phyloP scores from a whole-genome alignment of 2,797 vertebrate species.

The Urosaurus nigricauda region DNA sequence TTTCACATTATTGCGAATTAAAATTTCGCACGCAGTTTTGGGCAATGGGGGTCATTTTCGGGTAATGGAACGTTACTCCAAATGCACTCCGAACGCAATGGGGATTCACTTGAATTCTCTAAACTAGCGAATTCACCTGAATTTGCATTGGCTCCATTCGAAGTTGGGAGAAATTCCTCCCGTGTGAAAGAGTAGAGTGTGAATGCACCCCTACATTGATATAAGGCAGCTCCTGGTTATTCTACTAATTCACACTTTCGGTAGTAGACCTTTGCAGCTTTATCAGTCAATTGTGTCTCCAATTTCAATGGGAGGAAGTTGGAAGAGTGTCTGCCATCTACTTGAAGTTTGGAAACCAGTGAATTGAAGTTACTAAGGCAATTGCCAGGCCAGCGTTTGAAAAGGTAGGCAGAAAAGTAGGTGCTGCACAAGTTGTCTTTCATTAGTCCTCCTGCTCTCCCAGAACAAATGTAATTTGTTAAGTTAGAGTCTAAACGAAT shows the following conservation, averaged over 20 bases:
- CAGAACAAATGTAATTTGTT: constrained; percentile 41
- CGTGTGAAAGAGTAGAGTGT: too few species aligned
- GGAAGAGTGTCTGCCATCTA: not conserved
- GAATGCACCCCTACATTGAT: too few species aligned
- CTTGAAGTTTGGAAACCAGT: not conserved
- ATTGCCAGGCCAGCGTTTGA: not conserved
- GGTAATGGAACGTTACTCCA: too few species aligned
- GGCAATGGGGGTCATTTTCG: too few species aligned
- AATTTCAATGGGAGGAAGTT: not conserved
- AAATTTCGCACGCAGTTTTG: too few species aligned
- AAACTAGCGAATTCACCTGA: too few species aligned
- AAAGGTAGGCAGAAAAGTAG: not conserved
- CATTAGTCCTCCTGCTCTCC: constrained; percentile 9
- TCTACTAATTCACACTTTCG: not conserved
- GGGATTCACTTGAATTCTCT: too few species aligned
- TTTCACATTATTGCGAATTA: too few species aligned
- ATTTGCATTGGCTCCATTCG: too few species aligned
- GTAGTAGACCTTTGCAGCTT: not conserved
- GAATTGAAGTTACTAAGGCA: not conserved
- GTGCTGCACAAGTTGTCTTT: not conserved
- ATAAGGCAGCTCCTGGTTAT: too few species aligned
- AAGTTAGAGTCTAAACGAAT: constrained; percentile 39
- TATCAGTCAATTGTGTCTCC: not conserved
- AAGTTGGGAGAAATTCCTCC: too few species aligned
- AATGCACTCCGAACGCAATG: too few species aligned